These are phyloP conservation scores for Phallusia fumigata DNA, from an alignment of 23 tunicate genomes.

Conservation along the genomic window DNA sequence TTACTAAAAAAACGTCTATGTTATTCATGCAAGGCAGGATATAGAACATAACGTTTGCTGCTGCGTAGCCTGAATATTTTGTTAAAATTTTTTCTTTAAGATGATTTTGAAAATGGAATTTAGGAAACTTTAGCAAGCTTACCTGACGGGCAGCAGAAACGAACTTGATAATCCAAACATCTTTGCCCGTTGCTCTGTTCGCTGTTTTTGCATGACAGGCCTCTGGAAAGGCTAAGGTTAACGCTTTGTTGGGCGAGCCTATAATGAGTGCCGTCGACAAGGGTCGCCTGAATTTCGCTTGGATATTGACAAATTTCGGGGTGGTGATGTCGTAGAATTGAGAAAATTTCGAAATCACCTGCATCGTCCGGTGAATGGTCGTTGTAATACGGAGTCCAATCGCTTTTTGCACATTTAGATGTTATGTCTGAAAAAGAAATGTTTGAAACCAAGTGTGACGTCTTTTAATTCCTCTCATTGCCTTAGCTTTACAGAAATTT, in stretches of 20 bases:
- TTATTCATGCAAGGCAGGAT: too few species aligned
- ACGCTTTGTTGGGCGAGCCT: not conserved
- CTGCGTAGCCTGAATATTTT: not conserved
- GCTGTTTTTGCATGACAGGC: conserved; percentile 10
- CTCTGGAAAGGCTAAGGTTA: not conserved
- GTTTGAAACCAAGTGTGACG: too few species aligned
- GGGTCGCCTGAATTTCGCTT: conserved; percentile 3
- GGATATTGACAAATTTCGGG: not conserved
- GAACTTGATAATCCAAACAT: conserved; percentile 11
- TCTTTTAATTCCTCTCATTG: too few species aligned
- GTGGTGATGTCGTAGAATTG: not conserved
- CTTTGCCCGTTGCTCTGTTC: not conserved
- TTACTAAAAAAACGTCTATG: not conserved
- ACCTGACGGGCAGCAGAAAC: conserved; percentile 16
- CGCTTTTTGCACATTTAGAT: not conserved
- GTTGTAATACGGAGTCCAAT: conserved; percentile 11
- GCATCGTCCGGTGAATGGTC: not conserved
- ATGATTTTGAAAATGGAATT: not conserved
- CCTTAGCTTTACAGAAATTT: too few species aligned
- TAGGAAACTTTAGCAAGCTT: not conserved
- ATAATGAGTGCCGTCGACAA: not conserved
- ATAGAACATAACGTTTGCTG: too few species aligned
- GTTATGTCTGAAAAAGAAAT: not conserved
- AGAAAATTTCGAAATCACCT: not conserved
- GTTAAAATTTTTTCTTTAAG: not conserved